Evolutionary conservation across 2,113 vertebrate genomes (phyloP).

Genomic region (Aramus guarauna): DNA sequence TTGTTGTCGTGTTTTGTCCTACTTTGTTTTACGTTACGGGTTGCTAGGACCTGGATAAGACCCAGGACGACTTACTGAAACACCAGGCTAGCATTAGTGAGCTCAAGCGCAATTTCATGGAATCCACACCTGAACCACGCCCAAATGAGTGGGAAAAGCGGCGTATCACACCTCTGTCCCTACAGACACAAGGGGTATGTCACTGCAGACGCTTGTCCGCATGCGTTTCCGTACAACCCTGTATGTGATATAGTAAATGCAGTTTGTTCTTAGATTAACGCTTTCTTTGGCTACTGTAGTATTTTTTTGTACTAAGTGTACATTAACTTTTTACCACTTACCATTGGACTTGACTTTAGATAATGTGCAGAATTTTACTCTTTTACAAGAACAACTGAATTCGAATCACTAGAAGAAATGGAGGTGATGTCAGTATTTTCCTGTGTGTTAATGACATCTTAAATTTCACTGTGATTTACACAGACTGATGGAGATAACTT

Average conservation of each 20-base stretch:
- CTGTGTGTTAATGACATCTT: neutral
- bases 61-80: slow-evolving; percentile 97
- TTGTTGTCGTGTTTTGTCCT: slow-evolving; percentile 73
- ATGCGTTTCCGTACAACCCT: slow-evolving; percentile 8
- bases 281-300: neutral
- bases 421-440: neutral
- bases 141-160: slow-evolving; percentile 98
- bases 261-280: neutral
- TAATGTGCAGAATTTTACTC: neutral
- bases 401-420: neutral
- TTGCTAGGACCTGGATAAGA: slow-evolving; percentile 97
- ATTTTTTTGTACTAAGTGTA: slow-evolving; percentile 60
- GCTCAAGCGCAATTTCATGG: slow-evolving; percentile 99
- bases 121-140: slow-evolving; percentile 93
- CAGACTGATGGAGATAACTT: neutral
- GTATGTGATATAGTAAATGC: neutral
- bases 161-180: slow-evolving; percentile 88
- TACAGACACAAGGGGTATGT: slow-evolving; percentile 95
- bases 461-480: neutral
- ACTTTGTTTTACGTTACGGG: slow-evolving; percentile 67
- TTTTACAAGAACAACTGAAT: neutral
- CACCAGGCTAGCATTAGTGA: slow-evolving; percentile 99
- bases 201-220: slow-evolving; percentile 47
- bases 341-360: neutral
- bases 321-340: slow-evolving; percentile 53